These are phyloP conservation scores for Coreius guichenoti DNA, from an alignment of 2,797 vertebrate species.

Conservation along the genomic window DNA sequence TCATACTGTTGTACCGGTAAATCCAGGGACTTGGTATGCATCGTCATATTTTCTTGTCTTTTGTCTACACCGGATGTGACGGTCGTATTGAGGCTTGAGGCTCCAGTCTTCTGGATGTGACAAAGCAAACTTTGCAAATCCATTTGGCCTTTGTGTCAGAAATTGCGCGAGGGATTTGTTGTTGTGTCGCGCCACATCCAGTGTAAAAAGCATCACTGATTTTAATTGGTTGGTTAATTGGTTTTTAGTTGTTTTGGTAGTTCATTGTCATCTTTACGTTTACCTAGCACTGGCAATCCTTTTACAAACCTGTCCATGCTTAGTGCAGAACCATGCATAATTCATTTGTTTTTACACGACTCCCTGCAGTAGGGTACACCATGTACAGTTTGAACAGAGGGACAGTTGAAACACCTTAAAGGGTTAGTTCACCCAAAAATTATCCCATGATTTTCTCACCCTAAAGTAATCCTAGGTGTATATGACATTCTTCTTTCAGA, in stretches of 20 bases:
- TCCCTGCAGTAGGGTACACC: not conserved
- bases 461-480: too few species aligned
- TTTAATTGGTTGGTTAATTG: not conserved
- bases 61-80: not conserved
- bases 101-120: not conserved
- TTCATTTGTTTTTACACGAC: not conserved
- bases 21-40: not conserved
- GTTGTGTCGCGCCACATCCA: not conserved
- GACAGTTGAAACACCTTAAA: too few species aligned
- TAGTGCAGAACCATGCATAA: not conserved
- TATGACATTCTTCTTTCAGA: too few species aligned
- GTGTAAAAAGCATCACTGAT: not conserved
- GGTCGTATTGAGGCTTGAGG: not conserved
- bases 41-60: not conserved
- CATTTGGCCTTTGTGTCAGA: not conserved
- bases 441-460: too few species aligned
- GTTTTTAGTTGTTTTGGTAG: not conserved
- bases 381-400: too few species aligned
- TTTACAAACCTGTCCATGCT: not conserved
- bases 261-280: not conserved
- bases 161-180: not conserved
- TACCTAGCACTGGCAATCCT: not conserved
- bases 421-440: too few species aligned
- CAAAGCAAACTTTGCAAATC: not conserved
- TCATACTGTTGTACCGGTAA: not conserved